phyloP scores from a whole-genome alignment of 2,113 vertebrate genomes.

The Caranx ignobilis region DNA sequence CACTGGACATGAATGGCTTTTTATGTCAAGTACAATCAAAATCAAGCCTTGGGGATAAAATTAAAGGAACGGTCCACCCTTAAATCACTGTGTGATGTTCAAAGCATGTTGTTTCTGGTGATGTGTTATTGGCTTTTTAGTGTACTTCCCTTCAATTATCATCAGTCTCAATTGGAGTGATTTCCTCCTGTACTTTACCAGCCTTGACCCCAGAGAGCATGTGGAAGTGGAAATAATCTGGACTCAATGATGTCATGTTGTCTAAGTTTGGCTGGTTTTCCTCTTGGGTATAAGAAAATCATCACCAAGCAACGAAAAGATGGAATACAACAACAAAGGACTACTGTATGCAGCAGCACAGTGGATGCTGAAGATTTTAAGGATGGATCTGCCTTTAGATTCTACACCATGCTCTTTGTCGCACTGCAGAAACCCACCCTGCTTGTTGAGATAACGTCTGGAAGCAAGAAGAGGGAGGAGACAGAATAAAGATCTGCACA shows the following conservation, averaged over 20 bases:
- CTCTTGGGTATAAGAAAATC: background rate
- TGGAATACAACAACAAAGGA: background rate
- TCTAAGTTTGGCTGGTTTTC: conserved; percentile 10
- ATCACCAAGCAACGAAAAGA: conserved; percentile 31
- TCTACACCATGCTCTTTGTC: background rate
- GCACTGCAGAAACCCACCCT: background rate
- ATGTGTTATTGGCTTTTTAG: conserved; percentile 8
- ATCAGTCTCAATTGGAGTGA: background rate
- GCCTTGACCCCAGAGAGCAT: conserved; percentile 27
- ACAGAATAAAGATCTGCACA: conserved; percentile 22
- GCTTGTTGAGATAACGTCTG: background rate
- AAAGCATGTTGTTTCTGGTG: background rate
- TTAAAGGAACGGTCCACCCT: conserved; percentile 8
- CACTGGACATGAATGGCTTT: background rate
- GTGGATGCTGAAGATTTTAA: background rate
- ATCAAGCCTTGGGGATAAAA: conserved; percentile 11
- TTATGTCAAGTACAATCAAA: conserved; percentile 11
- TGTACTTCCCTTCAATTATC: background rate
- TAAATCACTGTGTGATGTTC: background rate
- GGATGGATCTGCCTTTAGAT: conserved; percentile 18
- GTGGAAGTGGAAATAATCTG: conserved; percentile 21
- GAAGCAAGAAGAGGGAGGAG: background rate
- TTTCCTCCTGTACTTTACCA: conserved; percentile 1
- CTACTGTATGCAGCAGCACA: background rate
- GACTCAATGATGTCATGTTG: background rate